Evolutionary conservation across 1,140 invertebrate species (phyloP).

Genomic region (Galleria mellonella): DNA sequence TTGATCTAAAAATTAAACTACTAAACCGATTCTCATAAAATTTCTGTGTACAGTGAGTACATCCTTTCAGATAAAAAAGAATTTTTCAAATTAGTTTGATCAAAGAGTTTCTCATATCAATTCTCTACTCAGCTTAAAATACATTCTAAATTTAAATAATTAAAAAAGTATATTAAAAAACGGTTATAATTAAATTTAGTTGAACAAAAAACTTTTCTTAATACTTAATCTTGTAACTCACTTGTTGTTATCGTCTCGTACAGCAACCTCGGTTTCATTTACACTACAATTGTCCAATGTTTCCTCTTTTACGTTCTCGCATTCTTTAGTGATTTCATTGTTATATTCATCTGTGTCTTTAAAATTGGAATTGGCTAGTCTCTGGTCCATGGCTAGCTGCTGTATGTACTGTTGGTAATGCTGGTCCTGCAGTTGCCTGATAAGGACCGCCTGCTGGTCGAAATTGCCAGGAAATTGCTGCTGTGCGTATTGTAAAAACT

Average conservation of each 20-base stretch:
- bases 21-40: no score
- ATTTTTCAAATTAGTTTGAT: no score
- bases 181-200: no score
- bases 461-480: conserved; percentile 95
- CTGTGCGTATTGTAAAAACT: conserved; percentile 94
- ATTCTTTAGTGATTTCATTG: conserved; percentile 19
- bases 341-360: conserved; percentile 29
- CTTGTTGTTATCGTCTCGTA: conserved; percentile 34
- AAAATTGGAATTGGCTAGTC: conserved; percentile 60
- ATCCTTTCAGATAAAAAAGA: no score
- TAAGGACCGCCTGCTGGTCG: conserved; percentile 94
- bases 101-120: no score
- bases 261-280: conserved; percentile 34
- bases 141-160: no score
- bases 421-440: conserved; percentile 95
- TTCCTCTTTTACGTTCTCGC: conserved; percentile 26
- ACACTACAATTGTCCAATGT: conserved; percentile 39
- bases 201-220: no score
- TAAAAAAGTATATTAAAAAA: no score
- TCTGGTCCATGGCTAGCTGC: conserved; percentile 78
- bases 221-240: conserved; percentile 18
- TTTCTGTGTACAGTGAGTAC: no score
- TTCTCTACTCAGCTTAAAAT: no score
- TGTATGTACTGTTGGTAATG: conserved; percentile 99
- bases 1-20: no score